Evolutionary conservation across 2,113 vertebrate species (phyloP), one percentile per base, ranked within the genome.

Genomic region (Clarias gariepinus): DNA sequence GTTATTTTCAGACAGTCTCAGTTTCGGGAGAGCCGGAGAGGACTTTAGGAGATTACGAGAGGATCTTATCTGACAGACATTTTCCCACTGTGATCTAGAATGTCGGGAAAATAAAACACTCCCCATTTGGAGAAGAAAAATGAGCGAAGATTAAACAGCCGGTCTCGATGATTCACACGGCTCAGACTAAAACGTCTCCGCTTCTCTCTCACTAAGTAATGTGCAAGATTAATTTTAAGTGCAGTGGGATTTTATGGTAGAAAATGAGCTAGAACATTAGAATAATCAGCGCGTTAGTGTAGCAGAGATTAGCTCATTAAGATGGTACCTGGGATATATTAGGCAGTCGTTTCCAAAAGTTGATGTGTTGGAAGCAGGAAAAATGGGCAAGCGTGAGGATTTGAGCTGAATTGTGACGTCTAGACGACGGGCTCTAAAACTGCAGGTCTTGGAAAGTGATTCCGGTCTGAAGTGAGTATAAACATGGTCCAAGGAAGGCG

Each of bases 61-160:
- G 76, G 71, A 79, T 64, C 64, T 86, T 78, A 63, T 74, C 52
- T 82, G 55, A 78, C 73, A 58, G 71, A 68, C 41, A 63, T 69
- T 85, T 87, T 64, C 77, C 61, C 64, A 23, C 28, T 63, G 80
- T n/a, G 81, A 78, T 83, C 63, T 60, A n/a, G 30, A 77, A 33
- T 52, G n/a, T 84, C 81, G 69, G 58, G 66, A 84, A 86, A 83
- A 82, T 85, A 85, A 87, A 85, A 64, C 71, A 57, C 66, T 16
- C 36, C 47, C 21, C 64, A 41, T 28, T 21, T 23, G n/a, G 2
- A 23, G 25, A 73, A 55, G 7, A 80, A 61, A 86, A 64, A 79
- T 2, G 23, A 58, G 79, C 21, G 1, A 60, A 36, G 86, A 79
- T 86, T 73, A 89, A 87, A 83, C 60, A 30, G 30, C 21, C 16